phyloP scores from a whole-genome alignment of 2,888 invertebrate species.

The Halictus quadricinctus region DNA sequence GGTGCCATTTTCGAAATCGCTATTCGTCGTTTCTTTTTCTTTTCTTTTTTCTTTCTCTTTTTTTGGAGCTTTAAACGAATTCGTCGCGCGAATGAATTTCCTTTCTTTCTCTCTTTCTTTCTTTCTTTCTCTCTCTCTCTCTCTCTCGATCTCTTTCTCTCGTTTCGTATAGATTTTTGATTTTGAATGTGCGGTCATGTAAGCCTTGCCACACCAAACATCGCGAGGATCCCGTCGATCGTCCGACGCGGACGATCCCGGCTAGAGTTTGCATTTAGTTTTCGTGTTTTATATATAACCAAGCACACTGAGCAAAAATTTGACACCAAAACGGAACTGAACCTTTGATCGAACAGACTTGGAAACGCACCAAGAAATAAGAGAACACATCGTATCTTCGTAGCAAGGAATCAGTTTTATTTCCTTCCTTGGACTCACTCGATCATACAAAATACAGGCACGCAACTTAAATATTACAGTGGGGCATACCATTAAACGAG shows the following conservation, averaged over 20 bases:
- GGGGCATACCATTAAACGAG: constrained; percentile 64
- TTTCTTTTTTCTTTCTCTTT: background rate
- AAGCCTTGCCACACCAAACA: constrained; percentile 84
- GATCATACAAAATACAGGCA: constrained; percentile 81
- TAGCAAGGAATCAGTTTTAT: constrained; percentile 81
- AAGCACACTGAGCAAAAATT: constrained; percentile 83
- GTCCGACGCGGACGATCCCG: constrained; percentile 46
- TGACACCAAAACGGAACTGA: constrained; percentile 86
- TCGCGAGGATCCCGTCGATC: constrained; percentile 59
- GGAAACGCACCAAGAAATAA: constrained; percentile 83
- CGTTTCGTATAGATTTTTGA: constrained; percentile 27
- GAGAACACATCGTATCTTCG: constrained; percentile 77
- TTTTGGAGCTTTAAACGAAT: constrained; percentile 55
- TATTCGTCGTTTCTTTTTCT: constrained; percentile 24
- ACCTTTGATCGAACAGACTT: constrained; percentile 82
- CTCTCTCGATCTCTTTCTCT: constrained; percentile 14
- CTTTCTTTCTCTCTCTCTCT: constrained; percentile 12
- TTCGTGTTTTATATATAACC: constrained; percentile 74
- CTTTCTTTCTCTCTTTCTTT: constrained; percentile 13
- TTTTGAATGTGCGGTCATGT: constrained; percentile 80
- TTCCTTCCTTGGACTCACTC: constrained; percentile 76
- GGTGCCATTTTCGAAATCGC: constrained; percentile 83
- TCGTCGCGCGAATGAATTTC: background rate
- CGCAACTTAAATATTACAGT: constrained; percentile 78
- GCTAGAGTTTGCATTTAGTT: constrained; percentile 10